phyloP scores from a whole-genome alignment of 2,888 invertebrate genomes.

The Stramonita haemastoma region DNA sequence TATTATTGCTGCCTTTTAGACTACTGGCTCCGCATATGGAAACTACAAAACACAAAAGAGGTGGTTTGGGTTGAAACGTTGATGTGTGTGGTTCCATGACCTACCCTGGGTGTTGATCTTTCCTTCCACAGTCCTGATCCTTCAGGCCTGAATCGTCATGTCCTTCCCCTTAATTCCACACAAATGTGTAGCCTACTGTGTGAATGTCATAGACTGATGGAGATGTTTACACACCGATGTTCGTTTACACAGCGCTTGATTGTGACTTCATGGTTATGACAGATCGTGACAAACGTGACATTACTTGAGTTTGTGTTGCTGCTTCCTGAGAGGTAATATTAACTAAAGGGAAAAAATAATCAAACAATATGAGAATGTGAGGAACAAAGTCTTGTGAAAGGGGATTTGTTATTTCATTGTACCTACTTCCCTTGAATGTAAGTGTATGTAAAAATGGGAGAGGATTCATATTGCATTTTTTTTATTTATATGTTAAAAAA shows the following conservation, averaged over 20 bases:
- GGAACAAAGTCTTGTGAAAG: slow-evolving; percentile 7
- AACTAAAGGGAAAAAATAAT: not conserved
- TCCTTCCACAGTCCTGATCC: not conserved
- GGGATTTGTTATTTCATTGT: not conserved
- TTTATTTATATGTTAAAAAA: not conserved
- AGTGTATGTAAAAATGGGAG: slow-evolving; percentile 20
- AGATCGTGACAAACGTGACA: not conserved
- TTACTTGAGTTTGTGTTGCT: not conserved
- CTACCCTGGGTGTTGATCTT: not conserved
- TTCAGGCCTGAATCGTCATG: not conserved
- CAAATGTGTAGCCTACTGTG: not conserved
- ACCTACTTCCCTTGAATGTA: not conserved
- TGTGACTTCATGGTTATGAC: not conserved
- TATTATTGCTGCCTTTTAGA: not conserved
- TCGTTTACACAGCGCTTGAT: not conserved
- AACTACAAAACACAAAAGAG: not conserved
- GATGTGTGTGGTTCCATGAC: not conserved
- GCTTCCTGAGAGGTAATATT: not conserved
- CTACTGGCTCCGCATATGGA: not conserved
- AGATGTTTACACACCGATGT: not conserved
- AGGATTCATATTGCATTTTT: not conserved
- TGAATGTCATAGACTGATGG: not conserved
- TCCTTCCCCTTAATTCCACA: not conserved
- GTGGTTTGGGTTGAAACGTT: not conserved
- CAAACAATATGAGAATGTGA: not conserved